Conservation (phyloP, 1,140 invertebrate species). For the Drosophila baimaii region DNA sequence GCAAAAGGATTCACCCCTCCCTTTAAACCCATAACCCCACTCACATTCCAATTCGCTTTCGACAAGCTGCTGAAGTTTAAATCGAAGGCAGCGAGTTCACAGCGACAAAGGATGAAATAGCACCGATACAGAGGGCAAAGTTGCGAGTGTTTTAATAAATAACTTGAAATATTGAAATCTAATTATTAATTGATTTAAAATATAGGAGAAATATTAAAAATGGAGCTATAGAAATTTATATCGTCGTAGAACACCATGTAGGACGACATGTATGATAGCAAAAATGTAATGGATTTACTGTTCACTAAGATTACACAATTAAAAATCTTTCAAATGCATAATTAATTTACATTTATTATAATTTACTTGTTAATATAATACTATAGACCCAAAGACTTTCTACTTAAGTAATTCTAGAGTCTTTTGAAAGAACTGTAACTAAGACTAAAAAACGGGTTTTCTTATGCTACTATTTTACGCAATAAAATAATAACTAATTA, state of each 20-base stretch:
- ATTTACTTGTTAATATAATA: too few relatives aligned
- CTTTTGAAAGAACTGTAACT: too few relatives aligned
- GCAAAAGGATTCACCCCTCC: neutral
- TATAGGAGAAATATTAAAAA: neutral
- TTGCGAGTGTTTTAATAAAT: neutral
- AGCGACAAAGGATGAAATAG: slow-evolving; percentile 2
- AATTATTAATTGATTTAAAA: neutral
- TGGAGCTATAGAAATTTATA: too few relatives aligned
- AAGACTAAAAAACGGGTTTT: too few relatives aligned
- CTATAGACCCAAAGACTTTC: neutral
- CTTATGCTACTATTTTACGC: neutral
- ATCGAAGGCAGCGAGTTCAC: slow-evolving; percentile 44
- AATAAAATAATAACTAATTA: neutral
- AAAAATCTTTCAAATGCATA: too few relatives aligned
- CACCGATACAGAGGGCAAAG: neutral
- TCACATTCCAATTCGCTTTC: slow-evolving; percentile 48
- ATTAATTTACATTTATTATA: too few relatives aligned
- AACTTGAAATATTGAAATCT: too few relatives aligned
- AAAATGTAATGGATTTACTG: too few relatives aligned
- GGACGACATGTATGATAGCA: too few relatives aligned
- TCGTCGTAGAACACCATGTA: too few relatives aligned
- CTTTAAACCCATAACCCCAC: neutral
- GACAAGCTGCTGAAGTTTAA: slow-evolving; percentile 52
- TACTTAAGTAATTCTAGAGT: too few relatives aligned
- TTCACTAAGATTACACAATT: too few relatives aligned